Percentiles rank a stretch among this genome's conserved stretches.
Evolutionary conservation across 2,888 invertebrate genomes (phyloP).

Genomic region (Andricus quercusramuli): DNA sequence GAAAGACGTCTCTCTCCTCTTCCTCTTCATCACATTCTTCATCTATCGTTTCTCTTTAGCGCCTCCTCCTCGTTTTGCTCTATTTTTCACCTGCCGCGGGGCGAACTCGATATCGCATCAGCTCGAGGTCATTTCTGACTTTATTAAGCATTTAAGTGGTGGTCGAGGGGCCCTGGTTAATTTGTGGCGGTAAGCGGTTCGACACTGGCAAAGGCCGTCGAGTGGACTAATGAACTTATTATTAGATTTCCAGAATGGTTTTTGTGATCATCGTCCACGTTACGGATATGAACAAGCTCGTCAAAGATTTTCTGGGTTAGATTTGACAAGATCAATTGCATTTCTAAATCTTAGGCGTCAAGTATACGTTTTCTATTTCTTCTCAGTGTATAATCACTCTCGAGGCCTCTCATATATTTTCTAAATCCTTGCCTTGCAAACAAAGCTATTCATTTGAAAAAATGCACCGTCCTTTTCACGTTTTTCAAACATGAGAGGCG

Average conservation of each 20-base stretch:
- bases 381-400: background rate
- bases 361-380: background rate
- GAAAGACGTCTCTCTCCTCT: slow-evolving; percentile 20
- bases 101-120: slow-evolving; percentile 47
- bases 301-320: background rate
- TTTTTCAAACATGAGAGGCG: slow-evolving; percentile 1
- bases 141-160: slow-evolving; percentile 59
- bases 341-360: background rate
- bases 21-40: slow-evolving; percentile 30
- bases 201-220: slow-evolving; percentile 48
- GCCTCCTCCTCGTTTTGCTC: slow-evolving; percentile 29
- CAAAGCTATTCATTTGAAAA: slow-evolving; percentile 8
- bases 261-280: slow-evolving; percentile 15
- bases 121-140: slow-evolving; percentile 54
- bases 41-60: slow-evolving; percentile 27
- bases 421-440: background rate
- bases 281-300: slow-evolving; percentile 12
- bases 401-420: background rate
- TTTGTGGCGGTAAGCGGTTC: slow-evolving; percentile 54
- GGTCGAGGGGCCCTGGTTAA: slow-evolving; percentile 56
- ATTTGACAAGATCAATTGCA: slow-evolving; percentile 32
- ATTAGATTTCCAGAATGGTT: slow-evolving; percentile 64
- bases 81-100: slow-evolving; percentile 18
- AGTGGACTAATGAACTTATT: slow-evolving; percentile 69
- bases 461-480: slow-evolving; percentile 26